These are phyloP conservation scores for Muscina levida DNA, from an alignment of 2,888 invertebrate genomes.

Conservation along the genomic window DNA sequence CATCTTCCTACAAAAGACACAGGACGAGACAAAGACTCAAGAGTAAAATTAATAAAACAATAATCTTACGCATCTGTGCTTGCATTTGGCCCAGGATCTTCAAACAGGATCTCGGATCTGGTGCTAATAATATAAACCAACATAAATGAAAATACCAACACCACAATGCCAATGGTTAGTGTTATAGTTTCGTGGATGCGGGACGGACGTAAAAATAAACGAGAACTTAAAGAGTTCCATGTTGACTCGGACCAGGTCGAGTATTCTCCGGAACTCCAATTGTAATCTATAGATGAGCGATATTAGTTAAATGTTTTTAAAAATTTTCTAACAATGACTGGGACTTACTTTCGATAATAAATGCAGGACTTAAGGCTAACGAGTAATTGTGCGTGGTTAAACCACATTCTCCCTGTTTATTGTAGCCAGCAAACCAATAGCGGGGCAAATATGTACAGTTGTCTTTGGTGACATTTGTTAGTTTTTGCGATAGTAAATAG, in stretches of 20 bases:
- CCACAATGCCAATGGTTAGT: conserved; percentile 76
- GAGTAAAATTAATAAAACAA: conserved; percentile 45
- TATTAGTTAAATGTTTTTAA: conserved; percentile 32
- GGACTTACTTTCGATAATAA: conserved; percentile 84
- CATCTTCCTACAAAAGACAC: conserved; percentile 18
- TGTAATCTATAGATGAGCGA: conserved; percentile 82
- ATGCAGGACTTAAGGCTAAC: conserved; percentile 91
- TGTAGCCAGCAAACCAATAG: conserved; percentile 85
- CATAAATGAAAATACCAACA: conserved; percentile 78
- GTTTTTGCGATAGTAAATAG: conserved; percentile 74
- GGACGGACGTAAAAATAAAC: conserved; percentile 88
- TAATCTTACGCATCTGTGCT: conserved; percentile 77
- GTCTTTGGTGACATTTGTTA: conserved; percentile 74
- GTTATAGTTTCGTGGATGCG: conserved; percentile 77
- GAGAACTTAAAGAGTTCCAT: conserved; percentile 87
- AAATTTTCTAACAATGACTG: too few relatives aligned
- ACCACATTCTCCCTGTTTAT: conserved; percentile 86
- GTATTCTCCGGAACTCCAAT: conserved; percentile 87
- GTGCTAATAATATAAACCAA: conserved; percentile 78
- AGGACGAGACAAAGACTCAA: background rate
- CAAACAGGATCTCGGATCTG: conserved; percentile 78
- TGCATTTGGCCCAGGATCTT: conserved; percentile 72
- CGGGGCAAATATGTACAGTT: conserved; percentile 80
- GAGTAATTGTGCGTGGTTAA: conserved; percentile 88
- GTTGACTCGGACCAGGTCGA: conserved; percentile 95